Percentiles rank a stretch among this genome's conserved stretches.
These are phyloP conservation scores for Polyergus mexicanus DNA, from an alignment of 1,140 invertebrate genomes.

Conservation along the genomic window DNA sequence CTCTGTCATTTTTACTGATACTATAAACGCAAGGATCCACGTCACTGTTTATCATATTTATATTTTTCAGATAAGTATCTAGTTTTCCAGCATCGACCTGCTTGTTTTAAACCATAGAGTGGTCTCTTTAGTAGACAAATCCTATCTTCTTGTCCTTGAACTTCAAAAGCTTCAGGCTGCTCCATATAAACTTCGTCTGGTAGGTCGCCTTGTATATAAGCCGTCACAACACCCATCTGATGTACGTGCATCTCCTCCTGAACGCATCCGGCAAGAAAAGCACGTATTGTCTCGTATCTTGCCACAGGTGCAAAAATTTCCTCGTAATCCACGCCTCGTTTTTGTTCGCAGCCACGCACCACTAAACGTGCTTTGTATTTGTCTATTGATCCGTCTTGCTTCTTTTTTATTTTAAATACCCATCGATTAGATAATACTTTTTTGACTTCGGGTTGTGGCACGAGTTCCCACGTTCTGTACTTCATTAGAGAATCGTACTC, in stretches of 20 bases:
- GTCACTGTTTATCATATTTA: constrained; percentile 2
- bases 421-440: constrained; percentile 39
- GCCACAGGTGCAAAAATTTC: background rate
- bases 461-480: constrained; percentile 3
- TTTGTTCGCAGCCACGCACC: constrained; percentile 2
- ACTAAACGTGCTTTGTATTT: constrained; percentile 50
- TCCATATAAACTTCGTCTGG: constrained; percentile 6
- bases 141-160: background rate
- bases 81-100: constrained; percentile 33
- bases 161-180: constrained; percentile 5
- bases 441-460: constrained; percentile 11
- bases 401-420: constrained; percentile 41
- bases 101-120: constrained; percentile 23
- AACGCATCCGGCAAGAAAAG: background rate
- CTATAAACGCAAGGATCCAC: background rate
- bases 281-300: background rate
- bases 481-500: constrained; percentile 20
- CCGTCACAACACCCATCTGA: constrained; percentile 14
- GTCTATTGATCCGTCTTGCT: constrained; percentile 25
- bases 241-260: constrained; percentile 16
- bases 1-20: too few relatives aligned
- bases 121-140: constrained; percentile 17
- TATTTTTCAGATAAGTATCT: background rate
- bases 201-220: constrained; percentile 6
- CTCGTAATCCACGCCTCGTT: background rate